Conservation (phyloP, 30 jellyfish, hydroid and myxozoan species). For the Pseudorhiza aurosa region DNA sequence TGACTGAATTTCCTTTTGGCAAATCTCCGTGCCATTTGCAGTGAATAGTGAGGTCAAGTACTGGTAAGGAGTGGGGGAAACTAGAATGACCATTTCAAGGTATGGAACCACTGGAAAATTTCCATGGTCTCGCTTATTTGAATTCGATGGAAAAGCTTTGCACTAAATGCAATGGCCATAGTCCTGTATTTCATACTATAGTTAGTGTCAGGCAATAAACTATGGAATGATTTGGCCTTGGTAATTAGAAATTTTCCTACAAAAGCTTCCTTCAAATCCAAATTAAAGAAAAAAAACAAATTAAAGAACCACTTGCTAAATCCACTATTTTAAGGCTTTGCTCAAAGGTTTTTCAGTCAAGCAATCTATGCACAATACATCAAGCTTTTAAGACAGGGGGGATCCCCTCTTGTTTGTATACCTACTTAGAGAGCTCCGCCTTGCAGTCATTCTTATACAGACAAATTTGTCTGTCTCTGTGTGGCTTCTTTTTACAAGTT, state of each 20-base stretch:
- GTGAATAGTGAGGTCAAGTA: no score
- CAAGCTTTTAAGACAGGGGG: not conserved
- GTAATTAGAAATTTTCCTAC: constrained; percentile 22
- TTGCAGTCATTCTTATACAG: not conserved
- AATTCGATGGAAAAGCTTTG: no score
- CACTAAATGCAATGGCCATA: no score
- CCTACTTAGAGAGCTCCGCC: not conserved
- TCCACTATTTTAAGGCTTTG: not conserved
- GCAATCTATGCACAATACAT: not conserved
- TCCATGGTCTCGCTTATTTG: no score
- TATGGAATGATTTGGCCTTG: constrained; percentile 12
- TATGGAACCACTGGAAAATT: no score
- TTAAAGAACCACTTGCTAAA: constrained; percentile 19
- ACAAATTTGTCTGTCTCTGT: not conserved
- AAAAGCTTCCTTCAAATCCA: constrained; percentile 17
- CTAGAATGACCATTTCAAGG: no score
- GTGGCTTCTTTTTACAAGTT: not conserved
- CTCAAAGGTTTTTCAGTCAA: not conserved
- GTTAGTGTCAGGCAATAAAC: no score
- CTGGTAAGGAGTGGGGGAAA: no score
- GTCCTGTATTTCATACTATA: no score
- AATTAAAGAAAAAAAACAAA: no score
- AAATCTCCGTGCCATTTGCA: no score
- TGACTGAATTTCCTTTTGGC: no score
- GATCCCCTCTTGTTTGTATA: not conserved